These are phyloP conservation scores for Hetaerina titia DNA, from an alignment of 2,888 invertebrate species.

Conservation along the genomic window DNA sequence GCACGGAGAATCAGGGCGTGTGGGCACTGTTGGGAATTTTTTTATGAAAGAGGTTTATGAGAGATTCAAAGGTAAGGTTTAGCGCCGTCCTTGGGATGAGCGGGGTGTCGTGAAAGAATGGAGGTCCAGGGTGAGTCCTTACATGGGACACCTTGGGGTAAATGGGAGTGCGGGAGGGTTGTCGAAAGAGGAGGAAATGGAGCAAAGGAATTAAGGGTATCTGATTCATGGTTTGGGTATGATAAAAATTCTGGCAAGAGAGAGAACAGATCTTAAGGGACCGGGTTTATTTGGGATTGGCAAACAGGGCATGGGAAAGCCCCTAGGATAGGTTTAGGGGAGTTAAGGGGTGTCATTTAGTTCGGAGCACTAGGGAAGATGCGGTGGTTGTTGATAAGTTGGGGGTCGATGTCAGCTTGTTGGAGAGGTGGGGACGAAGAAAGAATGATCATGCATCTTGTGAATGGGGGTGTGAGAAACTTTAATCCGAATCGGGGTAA, in stretches of 20 bases:
- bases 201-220: neutral
- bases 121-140: neutral
- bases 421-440: neutral
- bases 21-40: too few relatives aligned
- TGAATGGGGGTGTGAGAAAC: neutral
- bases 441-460: neutral
- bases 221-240: neutral
- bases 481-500: neutral
- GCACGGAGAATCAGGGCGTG: too few relatives aligned
- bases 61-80: neutral
- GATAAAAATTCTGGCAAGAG: neutral
- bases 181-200: neutral
- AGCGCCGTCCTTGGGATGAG: neutral
- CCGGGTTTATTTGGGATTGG: neutral
- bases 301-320: neutral
- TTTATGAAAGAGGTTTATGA: too few relatives aligned
- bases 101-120: neutral
- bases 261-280: neutral
- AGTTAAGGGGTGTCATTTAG: neutral
- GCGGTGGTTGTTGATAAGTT: neutral
- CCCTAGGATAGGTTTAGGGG: too few relatives aligned
- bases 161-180: neutral
- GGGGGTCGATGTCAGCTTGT: constrained; percentile 15
- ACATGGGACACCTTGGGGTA: neutral
- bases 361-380: neutral